A percentile compares a stretch with the other conserved stretches of the same genome.
Evolutionary conservation across 92 coral and sea anemone genomes (phyloP).

Genomic region (Hydrozoanthus gracilis): DNA sequence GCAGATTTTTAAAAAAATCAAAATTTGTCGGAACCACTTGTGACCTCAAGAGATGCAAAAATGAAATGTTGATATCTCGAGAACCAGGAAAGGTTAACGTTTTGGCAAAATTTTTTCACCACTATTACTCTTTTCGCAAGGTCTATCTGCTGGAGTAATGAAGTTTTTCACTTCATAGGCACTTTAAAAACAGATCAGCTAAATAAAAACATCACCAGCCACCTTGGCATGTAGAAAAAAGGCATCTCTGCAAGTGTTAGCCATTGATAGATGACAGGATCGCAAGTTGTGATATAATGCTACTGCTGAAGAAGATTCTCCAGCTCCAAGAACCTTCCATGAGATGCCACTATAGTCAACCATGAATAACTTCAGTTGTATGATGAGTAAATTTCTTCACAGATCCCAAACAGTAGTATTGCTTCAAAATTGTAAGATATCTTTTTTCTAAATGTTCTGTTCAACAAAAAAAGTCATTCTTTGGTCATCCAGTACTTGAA

Average conservation of each 20-base stretch:
- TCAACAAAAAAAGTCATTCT: not conserved
- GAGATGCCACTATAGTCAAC: slow-evolving; percentile 63
- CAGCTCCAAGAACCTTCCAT: slow-evolving; percentile 53
- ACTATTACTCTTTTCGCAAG: too few species aligned
- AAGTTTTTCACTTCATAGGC: too few species aligned
- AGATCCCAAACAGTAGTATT: too few species aligned
- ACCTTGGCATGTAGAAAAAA: slow-evolving; percentile 76
- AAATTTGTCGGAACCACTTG: too few species aligned
- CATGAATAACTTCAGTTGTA: slow-evolving; percentile 20
- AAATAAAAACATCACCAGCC: not conserved
- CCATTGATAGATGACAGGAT: slow-evolving; percentile 57
- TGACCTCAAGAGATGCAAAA: too few species aligned
- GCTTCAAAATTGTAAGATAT: not conserved
- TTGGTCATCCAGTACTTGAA: not conserved
- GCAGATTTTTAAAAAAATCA: too few species aligned
- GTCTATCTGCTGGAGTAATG: too few species aligned
- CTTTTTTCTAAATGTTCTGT: not conserved
- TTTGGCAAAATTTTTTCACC: too few species aligned
- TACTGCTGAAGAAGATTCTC: slow-evolving; percentile 36
- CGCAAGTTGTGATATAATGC: slow-evolving; percentile 65
- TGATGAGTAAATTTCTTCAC: not conserved
- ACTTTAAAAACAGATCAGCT: too few species aligned
- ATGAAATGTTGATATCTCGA: too few species aligned
- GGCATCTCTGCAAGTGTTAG: slow-evolving; percentile 67
- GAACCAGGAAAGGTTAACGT: too few species aligned